A percentile compares a stretch with the other conserved stretches of the same genome.
Conservation (phyloP, 2,888 invertebrate genomes). For the Hetaerina titia region DNA sequence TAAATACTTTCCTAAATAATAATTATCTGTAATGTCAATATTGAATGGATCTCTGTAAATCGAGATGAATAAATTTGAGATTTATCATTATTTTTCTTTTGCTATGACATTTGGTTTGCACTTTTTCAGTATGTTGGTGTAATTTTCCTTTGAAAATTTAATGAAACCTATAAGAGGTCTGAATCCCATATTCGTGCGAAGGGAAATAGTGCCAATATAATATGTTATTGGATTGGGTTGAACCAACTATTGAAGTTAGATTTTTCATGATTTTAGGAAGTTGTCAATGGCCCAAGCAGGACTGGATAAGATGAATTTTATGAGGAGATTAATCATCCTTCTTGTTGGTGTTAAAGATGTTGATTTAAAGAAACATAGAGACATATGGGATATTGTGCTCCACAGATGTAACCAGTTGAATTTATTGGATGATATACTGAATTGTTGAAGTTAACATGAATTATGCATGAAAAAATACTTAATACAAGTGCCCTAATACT, state of each 20-base stretch:
- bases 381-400: neutral
- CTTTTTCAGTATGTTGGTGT: no score
- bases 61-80: no score
- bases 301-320: constrained; percentile 32
- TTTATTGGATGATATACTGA: neutral
- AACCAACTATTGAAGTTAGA: neutral
- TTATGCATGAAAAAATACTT: no score
- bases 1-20: no score
- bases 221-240: neutral
- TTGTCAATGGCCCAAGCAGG: constrained; percentile 19
- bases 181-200: neutral
- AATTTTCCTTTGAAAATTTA: neutral
- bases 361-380: neutral
- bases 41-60: no score
- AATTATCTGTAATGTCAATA: no score
- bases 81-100: no score
- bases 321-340: constrained; percentile 13
- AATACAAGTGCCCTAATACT: neutral
- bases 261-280: constrained; percentile 29
- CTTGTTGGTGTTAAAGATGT: neutral
- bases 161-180: neutral
- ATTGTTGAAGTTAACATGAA: neutral
- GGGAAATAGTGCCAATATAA: neutral
- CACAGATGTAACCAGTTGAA: neutral
- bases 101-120: no score